Conservation (phyloP, 2,888 invertebrate species). For the Neoaliturus tenellus region DNA sequence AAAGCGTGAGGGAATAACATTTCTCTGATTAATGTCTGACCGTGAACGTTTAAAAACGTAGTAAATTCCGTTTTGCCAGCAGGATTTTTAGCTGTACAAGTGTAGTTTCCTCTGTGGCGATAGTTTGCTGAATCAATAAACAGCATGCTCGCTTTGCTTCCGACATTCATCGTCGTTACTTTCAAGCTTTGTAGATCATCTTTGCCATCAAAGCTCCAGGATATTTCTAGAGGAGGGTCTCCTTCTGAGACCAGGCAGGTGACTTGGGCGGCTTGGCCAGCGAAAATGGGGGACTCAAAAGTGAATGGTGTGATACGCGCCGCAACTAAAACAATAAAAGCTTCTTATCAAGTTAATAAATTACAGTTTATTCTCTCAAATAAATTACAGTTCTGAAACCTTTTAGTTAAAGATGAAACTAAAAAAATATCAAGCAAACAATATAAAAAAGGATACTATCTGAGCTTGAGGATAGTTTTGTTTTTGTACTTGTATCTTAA, state of each 20-base stretch:
- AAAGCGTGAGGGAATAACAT: not conserved
- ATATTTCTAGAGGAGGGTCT: conserved; percentile 73
- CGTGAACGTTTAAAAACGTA: conserved; percentile 47
- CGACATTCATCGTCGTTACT: conserved; percentile 67
- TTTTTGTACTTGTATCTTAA: too few relatives aligned
- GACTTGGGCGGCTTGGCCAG: conserved; percentile 69
- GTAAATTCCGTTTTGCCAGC: conserved; percentile 69
- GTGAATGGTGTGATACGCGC: conserved; percentile 69
- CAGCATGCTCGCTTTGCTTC: conserved; percentile 69
- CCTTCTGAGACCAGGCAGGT: conserved; percentile 70
- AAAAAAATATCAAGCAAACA: too few relatives aligned
- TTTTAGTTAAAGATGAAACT: too few relatives aligned
- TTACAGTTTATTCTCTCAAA: too few relatives aligned
- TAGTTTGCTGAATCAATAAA: conserved; percentile 69
- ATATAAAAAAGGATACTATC: too few relatives aligned
- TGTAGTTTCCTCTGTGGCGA: conserved; percentile 71
- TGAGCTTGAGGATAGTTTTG: too few relatives aligned
- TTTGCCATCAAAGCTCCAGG: conserved; percentile 73
- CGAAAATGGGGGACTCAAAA: conserved; percentile 68
- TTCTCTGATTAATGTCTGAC: not conserved
- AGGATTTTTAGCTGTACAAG: conserved; percentile 70
- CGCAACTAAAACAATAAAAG: conserved; percentile 67
- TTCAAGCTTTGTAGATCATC: conserved; percentile 69
- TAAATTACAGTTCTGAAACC: too few relatives aligned
- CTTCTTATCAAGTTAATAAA: not conserved